Conservation (phyloP, 2,888 invertebrate species). For the Endotricha flammealis region DNA sequence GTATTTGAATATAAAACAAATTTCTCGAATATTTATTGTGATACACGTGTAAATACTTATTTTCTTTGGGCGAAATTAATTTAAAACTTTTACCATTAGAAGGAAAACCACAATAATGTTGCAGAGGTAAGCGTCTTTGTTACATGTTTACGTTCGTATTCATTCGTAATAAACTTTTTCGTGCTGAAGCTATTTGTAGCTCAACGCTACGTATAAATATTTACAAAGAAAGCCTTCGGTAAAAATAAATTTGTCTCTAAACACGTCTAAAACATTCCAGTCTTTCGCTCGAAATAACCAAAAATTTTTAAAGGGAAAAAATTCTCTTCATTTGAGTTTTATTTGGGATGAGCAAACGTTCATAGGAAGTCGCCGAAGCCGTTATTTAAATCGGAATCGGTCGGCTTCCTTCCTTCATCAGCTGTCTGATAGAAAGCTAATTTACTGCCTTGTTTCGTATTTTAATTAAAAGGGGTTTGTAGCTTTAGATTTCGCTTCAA, state of each 20-base stretch:
- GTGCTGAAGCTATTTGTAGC: too few relatives aligned
- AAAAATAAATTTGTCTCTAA: neutral
- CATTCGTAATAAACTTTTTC: neutral
- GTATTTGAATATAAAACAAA: neutral
- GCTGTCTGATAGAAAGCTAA: constrained; percentile 32
- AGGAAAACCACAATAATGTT: neutral
- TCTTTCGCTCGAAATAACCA: neutral
- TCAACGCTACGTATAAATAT: too few relatives aligned
- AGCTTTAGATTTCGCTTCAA: constrained; percentile 15
- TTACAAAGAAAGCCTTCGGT: too few relatives aligned
- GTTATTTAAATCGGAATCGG: constrained; percentile 14
- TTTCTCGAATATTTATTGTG: constrained; percentile 5
- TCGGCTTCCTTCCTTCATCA: constrained; percentile 23
- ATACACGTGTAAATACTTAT: constrained; percentile 8
- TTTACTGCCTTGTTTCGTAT: constrained; percentile 35
- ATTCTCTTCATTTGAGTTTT: constrained; percentile 3
- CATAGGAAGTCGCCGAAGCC: constrained; percentile 3
- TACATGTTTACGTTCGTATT: neutral
- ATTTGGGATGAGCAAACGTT: constrained; percentile 7
- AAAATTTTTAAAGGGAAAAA: constrained; percentile 1
- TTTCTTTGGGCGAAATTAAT: constrained; percentile 12
- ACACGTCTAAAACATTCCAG: neutral
- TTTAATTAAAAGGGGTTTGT: constrained; percentile 39
- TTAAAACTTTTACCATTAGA: constrained; percentile 3
- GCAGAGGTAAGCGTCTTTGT: neutral